These are phyloP conservation scores for Antheraea assamensis DNA, from an alignment of 2,888 invertebrate genomes.

Conservation along the genomic window DNA sequence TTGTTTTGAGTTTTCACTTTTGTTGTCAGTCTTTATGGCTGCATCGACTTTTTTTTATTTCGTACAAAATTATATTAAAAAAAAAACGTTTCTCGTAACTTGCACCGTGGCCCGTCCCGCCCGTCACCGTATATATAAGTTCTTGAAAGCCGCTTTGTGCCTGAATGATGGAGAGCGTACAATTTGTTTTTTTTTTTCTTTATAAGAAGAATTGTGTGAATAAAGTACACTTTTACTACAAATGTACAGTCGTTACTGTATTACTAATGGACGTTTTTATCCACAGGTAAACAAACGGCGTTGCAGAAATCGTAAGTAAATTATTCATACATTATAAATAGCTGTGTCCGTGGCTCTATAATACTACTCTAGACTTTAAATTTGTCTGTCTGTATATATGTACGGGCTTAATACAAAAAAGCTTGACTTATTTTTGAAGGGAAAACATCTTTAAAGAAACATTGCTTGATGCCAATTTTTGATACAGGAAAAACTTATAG, in stretches of 20 bases:
- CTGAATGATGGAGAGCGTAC: slow-evolving; percentile 52
- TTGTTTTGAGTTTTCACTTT: too few species aligned
- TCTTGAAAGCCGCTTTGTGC: slow-evolving; percentile 54
- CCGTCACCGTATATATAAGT: slow-evolving; percentile 36
- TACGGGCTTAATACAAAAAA: neutral
- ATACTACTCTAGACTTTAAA: neutral
- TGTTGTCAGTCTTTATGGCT: too few species aligned
- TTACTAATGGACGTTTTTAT: slow-evolving; percentile 23
- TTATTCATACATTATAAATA: neutral
- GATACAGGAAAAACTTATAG: too few species aligned
- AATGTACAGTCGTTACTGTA: slow-evolving; percentile 5
- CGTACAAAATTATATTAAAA: neutral
- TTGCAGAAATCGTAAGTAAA: slow-evolving; percentile 1
- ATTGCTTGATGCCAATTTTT: too few species aligned
- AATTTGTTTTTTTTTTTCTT: slow-evolving; percentile 49
- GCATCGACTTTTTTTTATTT: neutral
- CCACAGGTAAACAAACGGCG: slow-evolving; percentile 17
- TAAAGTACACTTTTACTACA: slow-evolving; percentile 1
- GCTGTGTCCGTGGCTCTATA: neutral
- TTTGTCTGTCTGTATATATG: neutral
- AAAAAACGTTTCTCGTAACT: slow-evolving; percentile 30
- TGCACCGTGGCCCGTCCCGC: slow-evolving; percentile 28
- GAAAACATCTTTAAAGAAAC: too few species aligned
- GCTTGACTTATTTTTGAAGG: neutral
- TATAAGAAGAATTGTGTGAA: slow-evolving; percentile 32